A percentile compares a stretch with the other conserved stretches of the same genome.
These are phyloP conservation scores for Melanostoma scalare DNA, from an alignment of 2,888 invertebrate genomes.

Conservation along the genomic window DNA sequence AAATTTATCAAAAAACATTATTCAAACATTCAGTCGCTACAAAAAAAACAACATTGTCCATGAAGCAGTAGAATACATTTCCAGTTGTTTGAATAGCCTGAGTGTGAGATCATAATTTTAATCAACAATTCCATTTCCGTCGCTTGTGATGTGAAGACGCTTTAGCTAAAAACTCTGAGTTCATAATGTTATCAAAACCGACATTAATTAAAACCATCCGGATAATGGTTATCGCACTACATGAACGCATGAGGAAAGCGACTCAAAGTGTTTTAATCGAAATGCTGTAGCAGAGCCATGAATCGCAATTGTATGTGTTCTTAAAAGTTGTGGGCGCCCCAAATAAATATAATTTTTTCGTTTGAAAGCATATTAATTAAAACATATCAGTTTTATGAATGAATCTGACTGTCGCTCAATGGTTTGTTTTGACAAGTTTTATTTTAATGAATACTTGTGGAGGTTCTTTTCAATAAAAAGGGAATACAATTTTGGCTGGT, in stretches of 20 bases:
- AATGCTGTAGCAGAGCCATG: no score
- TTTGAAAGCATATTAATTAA: not conserved
- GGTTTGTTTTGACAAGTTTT: constrained; percentile 27
- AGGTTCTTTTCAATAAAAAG: no score
- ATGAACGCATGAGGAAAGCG: not conserved
- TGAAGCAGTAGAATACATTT: constrained; percentile 1
- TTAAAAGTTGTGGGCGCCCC: no score
- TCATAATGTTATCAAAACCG: constrained; percentile 46
- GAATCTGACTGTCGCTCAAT: not conserved
- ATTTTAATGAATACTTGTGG: not conserved
- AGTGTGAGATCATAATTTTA: constrained; percentile 31
- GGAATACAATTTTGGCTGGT: no score
- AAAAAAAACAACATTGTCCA: not conserved
- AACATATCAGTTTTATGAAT: not conserved
- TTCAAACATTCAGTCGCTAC: no score
- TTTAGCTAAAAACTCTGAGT: constrained; percentile 10
- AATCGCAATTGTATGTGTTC: no score
- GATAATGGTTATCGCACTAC: constrained; percentile 19
- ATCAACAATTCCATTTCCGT: constrained; percentile 42
- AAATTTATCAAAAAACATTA: no score
- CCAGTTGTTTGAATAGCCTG: not conserved
- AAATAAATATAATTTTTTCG: not conserved
- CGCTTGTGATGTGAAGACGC: constrained; percentile 1
- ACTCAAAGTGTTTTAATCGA: not conserved
- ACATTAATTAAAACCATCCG: constrained; percentile 25